phyloP scores from a whole-genome alignment of 2,888 invertebrate species.

The Microctonus brassicae region DNA sequence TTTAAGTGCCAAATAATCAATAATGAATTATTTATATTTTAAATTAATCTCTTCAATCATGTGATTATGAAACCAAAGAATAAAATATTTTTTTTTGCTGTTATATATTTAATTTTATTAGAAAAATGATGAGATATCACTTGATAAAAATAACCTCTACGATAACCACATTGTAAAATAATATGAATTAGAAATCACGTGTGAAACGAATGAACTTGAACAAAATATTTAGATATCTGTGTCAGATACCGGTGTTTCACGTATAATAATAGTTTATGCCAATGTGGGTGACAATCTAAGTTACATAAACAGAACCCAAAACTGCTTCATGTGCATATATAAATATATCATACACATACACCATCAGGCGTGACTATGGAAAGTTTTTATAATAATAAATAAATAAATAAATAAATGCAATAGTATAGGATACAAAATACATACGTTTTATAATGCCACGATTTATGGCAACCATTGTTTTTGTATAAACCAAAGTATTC shows the following conservation, averaged over 20 bases:
- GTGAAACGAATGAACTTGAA: not conserved
- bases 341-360: not conserved
- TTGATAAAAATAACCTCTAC: not conserved
- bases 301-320: constrained; percentile 10
- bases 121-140: not conserved
- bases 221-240: not conserved
- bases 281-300: not conserved
- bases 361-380: not conserved
- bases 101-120: too few relatives aligned
- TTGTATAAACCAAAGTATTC: constrained; percentile 60
- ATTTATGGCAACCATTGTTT: constrained; percentile 53
- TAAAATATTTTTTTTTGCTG: too few relatives aligned
- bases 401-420: constrained; percentile 10
- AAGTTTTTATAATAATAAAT: constrained; percentile 6
- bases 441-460: constrained; percentile 56
- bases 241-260: constrained; percentile 10
- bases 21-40: too few relatives aligned
- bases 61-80: too few relatives aligned
- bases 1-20: too few relatives aligned
- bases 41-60: too few relatives aligned
- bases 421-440: constrained; percentile 39
- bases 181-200: not conserved
- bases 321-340: constrained; percentile 1
- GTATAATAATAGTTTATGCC: constrained; percentile 13
- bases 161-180: not conserved